Base-by-base conservation (phyloP, 2,113 vertebrate genomes). In the Alaudala cheleensis region DNA sequence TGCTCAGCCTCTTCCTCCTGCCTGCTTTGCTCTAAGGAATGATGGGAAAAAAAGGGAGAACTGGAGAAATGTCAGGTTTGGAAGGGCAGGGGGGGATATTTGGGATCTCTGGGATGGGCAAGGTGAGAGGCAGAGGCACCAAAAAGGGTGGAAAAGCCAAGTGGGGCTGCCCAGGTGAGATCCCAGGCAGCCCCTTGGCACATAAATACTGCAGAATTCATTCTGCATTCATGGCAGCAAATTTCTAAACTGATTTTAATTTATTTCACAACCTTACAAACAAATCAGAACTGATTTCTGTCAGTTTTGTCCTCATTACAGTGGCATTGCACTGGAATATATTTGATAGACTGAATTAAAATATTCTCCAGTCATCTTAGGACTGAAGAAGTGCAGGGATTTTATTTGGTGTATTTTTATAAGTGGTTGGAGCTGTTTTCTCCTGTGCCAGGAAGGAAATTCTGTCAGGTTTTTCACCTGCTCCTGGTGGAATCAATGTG, bases 381-480 rank as follows among this genome's bases (percentile, higher is more conserved):
- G 9, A 65, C 5, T 21, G 10, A 83, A 60, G 10, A 61, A 18
- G 26, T 39, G 8, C 64, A 53, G 40, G 69, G 70, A n/a, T 60
- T 85, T 90, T 58, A 7, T 37, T 10, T 25, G 4, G 25, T 81
- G 15, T 23, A 8, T 62, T 90, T 90, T 88, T 91, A 23, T 26
- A 78, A 34, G n/a, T 66, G 50, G 54, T 40, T 33, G 31, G 77
- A 81, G 45, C 49, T 12, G 19, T 69, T 69, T 71, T 49, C 45
- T 51, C 73, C 61, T 87, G 54, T 90, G 78, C 62, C 88, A 90
- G 78, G 74, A 85, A 85, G 95, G 95, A 95, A 90, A 57, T 80
- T 88, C 5, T 74, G 73, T 64, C 62, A 88, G 73, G 62, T 33
- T 88, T 86, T 93, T 95, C 76, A 96, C 93, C 92, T 96, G 85